Conservation (phyloP, 2,113 vertebrate genomes). For the Illadopsis cleaveri region DNA sequence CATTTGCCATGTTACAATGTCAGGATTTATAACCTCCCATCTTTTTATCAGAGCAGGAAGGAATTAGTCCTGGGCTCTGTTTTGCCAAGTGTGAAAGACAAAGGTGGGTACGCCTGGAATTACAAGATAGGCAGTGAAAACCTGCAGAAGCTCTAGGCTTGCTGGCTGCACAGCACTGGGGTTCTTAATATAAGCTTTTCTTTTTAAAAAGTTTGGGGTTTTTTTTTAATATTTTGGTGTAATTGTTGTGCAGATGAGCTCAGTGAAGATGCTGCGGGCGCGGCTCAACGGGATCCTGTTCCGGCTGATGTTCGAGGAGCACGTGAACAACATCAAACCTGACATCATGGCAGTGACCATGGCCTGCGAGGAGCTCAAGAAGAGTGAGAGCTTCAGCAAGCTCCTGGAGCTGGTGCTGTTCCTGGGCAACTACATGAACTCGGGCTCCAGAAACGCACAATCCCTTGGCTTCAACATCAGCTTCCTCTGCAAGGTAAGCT, state of each 20-base stretch:
- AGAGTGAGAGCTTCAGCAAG: conserved; percentile 88
- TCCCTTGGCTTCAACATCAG: conserved; percentile 94
- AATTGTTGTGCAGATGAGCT: conserved; percentile 85
- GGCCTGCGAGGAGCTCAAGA: conserved; percentile 96
- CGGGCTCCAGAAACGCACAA: conserved; percentile 95
- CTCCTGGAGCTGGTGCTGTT: conserved; percentile 90
- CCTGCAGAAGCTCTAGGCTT: not conserved
- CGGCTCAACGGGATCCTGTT: conserved; percentile 93
- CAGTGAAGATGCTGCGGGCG: conserved; percentile 89
- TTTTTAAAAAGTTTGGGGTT: not conserved
- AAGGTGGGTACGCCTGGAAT: not conserved
- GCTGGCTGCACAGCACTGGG: not conserved
- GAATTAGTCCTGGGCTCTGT: not conserved
- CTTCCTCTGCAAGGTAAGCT: conserved; percentile 94
- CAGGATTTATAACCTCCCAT: not conserved
- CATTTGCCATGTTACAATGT: accelerated
- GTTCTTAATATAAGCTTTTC: not conserved
- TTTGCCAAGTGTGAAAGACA: too few species aligned
- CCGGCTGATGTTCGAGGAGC: conserved; percentile 94
- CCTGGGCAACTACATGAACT: conserved; percentile 98
- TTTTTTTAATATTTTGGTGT: not conserved
- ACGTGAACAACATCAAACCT: conserved; percentile 94
- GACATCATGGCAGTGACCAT: conserved; percentile 95
- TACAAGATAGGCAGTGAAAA: not conserved
- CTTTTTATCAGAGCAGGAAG: not conserved